phyloP scores from a whole-genome alignment of 2,797 vertebrate genomes.

The Meriones psammophilus region DNA sequence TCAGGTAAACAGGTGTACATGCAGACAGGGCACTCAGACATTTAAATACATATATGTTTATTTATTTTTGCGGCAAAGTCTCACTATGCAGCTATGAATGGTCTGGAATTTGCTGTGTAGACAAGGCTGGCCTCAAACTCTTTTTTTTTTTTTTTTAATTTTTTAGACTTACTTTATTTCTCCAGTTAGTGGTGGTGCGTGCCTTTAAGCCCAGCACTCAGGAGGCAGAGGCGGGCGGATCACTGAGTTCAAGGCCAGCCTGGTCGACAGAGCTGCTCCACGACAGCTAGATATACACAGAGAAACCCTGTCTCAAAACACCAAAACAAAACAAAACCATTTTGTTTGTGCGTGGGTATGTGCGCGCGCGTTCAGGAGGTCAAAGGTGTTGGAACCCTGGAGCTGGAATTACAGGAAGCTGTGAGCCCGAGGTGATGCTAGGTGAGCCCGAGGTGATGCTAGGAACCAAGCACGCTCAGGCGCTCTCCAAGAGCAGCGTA shows the following conservation, averaged over 20 bases:
- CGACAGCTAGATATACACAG: background rate
- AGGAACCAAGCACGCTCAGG: background rate
- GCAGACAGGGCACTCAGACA: background rate
- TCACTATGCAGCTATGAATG: background rate
- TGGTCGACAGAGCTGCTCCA: background rate
- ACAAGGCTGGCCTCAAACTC: background rate
- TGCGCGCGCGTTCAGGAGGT: no score
- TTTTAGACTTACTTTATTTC: background rate
- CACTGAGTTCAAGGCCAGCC: background rate
- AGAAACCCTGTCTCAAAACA: background rate
- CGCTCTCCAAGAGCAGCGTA: no score
- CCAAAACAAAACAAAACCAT: background rate
- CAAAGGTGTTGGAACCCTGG: background rate
- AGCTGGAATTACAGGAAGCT: background rate
- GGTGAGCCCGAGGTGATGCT: background rate
- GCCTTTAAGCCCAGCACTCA: background rate
- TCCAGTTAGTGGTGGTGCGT: background rate
- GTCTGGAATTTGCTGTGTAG: background rate
- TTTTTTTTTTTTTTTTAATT: background rate
- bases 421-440: background rate
- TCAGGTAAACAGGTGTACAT: background rate
- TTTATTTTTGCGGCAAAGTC: no score
- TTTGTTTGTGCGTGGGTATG: background rate
- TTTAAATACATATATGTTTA: no score
- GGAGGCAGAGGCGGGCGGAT: background rate